These are phyloP conservation scores for Scelioninae gen. 1 DNA, from an alignment of 2,888 invertebrate genomes.

Conservation along the genomic window DNA sequence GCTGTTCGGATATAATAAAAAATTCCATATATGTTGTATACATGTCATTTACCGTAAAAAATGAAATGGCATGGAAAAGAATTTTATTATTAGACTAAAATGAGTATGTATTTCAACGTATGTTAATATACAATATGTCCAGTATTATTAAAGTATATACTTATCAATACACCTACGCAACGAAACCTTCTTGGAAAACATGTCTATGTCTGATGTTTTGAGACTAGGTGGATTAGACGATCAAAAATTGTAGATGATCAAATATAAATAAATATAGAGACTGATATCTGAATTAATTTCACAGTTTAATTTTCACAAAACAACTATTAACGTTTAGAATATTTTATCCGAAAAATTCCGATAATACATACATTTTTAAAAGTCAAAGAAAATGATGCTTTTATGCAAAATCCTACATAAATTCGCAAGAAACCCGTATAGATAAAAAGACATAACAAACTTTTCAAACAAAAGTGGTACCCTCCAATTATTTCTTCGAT, in stretches of 20 bases:
- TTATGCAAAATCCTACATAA: too few relatives aligned
- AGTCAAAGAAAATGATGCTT: too few relatives aligned
- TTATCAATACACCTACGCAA: constrained; percentile 57
- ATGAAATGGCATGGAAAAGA: constrained; percentile 5
- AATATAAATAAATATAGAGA: constrained; percentile 23
- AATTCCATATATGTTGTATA: too few relatives aligned
- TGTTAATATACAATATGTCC: constrained; percentile 43
- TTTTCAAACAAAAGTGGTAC: too few relatives aligned
- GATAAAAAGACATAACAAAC: too few relatives aligned
- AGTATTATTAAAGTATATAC: constrained; percentile 41
- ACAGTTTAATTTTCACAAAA: constrained; percentile 24
- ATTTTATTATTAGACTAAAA: constrained; percentile 31
- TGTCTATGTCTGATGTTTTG: constrained; percentile 40
- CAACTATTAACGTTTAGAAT: constrained; percentile 25
- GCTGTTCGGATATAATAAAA: too few relatives aligned
- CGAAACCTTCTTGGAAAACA: constrained; percentile 47
- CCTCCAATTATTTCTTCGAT: neutral
- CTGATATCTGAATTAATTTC: constrained; percentile 30
- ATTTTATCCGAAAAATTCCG: neutral
- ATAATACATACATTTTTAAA: too few relatives aligned
- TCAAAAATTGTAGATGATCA: constrained; percentile 19
- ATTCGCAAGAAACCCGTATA: too few relatives aligned
- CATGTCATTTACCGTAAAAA: constrained; percentile 16
- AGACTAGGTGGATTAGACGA: constrained; percentile 23
- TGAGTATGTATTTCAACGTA: constrained; percentile 31